phyloP scores from a whole-genome alignment of 2,113 vertebrate genomes.

The Girardinichthys multiradiatus region DNA sequence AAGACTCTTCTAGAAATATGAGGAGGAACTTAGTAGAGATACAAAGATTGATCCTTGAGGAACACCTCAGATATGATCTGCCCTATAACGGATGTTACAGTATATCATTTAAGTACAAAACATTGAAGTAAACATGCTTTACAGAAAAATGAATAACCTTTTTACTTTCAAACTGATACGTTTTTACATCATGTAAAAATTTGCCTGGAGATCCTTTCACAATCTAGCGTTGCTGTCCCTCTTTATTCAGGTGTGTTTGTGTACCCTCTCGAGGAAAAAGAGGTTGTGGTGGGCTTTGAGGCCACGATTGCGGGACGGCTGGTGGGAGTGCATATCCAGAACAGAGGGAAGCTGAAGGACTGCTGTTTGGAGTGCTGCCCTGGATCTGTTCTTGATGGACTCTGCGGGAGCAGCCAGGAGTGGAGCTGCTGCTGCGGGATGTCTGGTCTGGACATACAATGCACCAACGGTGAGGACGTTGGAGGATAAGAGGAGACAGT shows the following conservation, averaged over 20 bases:
- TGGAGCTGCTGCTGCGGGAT: constrained; percentile 83
- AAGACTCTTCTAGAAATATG: background rate
- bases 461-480: constrained; percentile 81
- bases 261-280: constrained; percentile 92
- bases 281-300: constrained; percentile 91
- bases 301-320: constrained; percentile 82
- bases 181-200: background rate
- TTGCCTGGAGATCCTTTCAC: background rate
- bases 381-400: constrained; percentile 68
- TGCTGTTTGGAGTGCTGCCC: constrained; percentile 86
- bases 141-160: too few relatives aligned
- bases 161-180: too few relatives aligned
- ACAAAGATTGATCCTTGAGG: background rate
- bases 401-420: constrained; percentile 77
- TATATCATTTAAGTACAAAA: too few relatives aligned
- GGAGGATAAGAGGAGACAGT: background rate
- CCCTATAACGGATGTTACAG: too few relatives aligned
- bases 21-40: background rate
- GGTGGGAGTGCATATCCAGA: constrained; percentile 90
- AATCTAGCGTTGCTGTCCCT: background rate
- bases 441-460: constrained; percentile 80
- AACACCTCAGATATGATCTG: background rate
- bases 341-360: constrained; percentile 81
- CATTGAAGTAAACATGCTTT: too few relatives aligned
- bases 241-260: constrained; percentile 88